phyloP scores from a whole-genome alignment of 2,113 vertebrate genomes.

The Choloepus hoffmanni region DNA sequence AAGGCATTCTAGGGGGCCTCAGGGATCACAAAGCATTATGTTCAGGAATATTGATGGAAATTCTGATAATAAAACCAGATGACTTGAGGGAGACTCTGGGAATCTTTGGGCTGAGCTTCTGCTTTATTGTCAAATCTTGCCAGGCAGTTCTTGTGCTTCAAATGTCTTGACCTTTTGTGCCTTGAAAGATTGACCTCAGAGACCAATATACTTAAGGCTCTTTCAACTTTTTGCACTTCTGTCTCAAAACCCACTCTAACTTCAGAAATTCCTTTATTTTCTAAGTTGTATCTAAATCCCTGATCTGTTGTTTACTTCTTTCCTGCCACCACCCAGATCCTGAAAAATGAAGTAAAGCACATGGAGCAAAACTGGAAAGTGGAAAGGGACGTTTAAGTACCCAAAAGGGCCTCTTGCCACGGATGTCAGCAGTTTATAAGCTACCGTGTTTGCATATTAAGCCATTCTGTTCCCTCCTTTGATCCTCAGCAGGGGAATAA shows the following conservation, averaged over 20 bases:
- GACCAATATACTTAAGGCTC: neutral
- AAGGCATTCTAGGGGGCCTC: neutral
- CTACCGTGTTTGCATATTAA: constrained; percentile 69
- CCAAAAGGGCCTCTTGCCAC: neutral
- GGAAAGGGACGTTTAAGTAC: constrained; percentile 33
- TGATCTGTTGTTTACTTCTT: neutral
- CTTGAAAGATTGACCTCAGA: neutral
- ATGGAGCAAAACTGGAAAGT: neutral
- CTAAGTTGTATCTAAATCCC: neutral
- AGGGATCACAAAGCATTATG: neutral
- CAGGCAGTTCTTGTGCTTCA: neutral
- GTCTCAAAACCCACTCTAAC: neutral
- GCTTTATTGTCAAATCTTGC: neutral
- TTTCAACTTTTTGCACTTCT: neutral
- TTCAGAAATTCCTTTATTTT: constrained; percentile 26
- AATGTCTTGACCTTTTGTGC: neutral
- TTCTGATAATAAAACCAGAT: neutral
- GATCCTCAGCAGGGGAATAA: constrained; percentile 57
- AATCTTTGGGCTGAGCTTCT: neutral
- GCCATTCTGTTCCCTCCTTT: constrained; percentile 35
- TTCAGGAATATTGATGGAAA: neutral
- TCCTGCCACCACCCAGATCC: neutral
- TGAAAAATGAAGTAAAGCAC: neutral
- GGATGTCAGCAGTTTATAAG: constrained; percentile 50
- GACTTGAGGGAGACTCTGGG: neutral